Percentiles rank a stretch among this genome's conserved stretches.
Evolutionary conservation across 2,113 vertebrate species (phyloP).

Genomic region (Geococcyx californianus): DNA sequence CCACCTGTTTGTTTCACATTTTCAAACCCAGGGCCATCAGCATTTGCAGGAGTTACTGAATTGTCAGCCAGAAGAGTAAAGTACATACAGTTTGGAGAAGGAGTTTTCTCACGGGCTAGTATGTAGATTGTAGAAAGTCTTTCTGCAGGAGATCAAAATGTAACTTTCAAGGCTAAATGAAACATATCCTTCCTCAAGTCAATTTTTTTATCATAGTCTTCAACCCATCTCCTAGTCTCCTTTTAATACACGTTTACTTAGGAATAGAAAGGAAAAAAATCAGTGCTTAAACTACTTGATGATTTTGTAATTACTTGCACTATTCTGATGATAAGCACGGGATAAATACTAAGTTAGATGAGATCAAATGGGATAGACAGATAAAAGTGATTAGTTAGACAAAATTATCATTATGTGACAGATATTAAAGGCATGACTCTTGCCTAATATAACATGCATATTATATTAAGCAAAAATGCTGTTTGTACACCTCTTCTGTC

Average conservation of each 20-base stretch:
- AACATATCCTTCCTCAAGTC: neutral
- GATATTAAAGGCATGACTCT: conserved; percentile 13
- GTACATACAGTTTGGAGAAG: neutral
- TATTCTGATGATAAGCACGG: neutral
- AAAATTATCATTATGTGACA: neutral
- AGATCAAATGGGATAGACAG: conserved; percentile 48
- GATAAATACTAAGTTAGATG: conserved; percentile 32
- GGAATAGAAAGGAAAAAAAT: neutral
- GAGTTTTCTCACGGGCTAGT: neutral
- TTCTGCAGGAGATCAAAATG: neutral
- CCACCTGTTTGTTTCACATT: neutral
- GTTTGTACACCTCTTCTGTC: neutral
- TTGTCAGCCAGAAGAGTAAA: neutral
- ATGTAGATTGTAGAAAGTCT: neutral
- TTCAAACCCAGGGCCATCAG: neutral
- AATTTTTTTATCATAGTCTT: neutral
- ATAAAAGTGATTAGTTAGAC: conserved; percentile 42
- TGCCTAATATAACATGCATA: neutral
- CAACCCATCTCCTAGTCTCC: neutral
- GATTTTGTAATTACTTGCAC: conserved; percentile 38
- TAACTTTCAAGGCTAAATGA: neutral
- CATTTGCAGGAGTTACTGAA: neutral
- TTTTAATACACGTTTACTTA: neutral
- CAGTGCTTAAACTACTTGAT: conserved; percentile 19
- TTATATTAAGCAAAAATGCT: neutral